A percentile compares a stretch with the other conserved stretches of the same genome.
Conservation (phyloP, 2,113 vertebrate genomes). For the Triplophysa rosa region DNA sequence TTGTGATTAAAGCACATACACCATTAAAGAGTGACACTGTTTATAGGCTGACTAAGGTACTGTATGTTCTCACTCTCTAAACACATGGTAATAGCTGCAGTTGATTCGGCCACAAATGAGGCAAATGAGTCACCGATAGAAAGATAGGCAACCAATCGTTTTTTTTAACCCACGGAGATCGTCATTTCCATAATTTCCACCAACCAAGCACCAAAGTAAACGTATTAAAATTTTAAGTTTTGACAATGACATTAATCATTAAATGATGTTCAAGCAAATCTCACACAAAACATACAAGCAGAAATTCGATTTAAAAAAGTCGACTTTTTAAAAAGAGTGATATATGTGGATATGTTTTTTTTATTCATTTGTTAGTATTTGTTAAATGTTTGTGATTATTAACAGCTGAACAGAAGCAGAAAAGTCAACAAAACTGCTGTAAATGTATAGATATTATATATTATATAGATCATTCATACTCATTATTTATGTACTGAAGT, state of each 20-base stretch:
- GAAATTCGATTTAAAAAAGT: neutral
- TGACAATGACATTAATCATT: neutral
- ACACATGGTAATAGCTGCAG: conserved; percentile 27
- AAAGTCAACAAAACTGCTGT: neutral
- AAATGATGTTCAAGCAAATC: neutral
- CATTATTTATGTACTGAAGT: neutral
- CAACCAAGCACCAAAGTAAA: neutral
- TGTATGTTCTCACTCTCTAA: conserved; percentile 34
- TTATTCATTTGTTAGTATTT: too few relatives aligned
- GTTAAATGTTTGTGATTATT: neutral
- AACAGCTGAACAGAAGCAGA: neutral
- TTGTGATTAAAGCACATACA: conserved; percentile 44
- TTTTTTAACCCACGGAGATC: neutral
- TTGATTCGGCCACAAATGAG: conserved; percentile 30
- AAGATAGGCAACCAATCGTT: conserved; percentile 1
- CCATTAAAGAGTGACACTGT: conserved; percentile 14
- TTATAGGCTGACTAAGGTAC: neutral
- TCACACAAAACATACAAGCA: too few relatives aligned
- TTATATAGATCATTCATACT: neutral
- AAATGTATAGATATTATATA: too few relatives aligned
- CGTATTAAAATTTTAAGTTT: neutral
- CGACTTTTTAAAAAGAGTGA: neutral
- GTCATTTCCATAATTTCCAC: neutral
- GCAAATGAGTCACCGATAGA: conserved; percentile 11
- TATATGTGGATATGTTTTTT: neutral